These are phyloP conservation scores for Chrysocyon brachyurus DNA, from an alignment of 2,797 vertebrate genomes.

Conservation along the genomic window DNA sequence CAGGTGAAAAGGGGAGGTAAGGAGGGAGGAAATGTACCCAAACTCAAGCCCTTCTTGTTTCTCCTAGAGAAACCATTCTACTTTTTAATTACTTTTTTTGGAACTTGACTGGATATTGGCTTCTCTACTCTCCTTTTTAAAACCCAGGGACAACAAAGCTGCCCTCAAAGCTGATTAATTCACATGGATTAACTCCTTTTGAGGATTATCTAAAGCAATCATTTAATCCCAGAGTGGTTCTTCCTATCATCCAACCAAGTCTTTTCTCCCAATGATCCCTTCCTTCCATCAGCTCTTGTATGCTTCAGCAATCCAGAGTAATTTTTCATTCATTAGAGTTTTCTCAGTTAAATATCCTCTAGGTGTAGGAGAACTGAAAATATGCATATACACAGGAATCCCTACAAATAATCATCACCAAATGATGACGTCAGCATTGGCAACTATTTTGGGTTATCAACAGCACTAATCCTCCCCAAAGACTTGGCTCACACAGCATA, in stretches of 20 bases:
- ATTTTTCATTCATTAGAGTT: background rate
- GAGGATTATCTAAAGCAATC: slow-evolving; percentile 9
- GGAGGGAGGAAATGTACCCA: background rate
- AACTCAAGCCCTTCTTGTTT: background rate
- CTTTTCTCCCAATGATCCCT: background rate
- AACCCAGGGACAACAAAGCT: background rate
- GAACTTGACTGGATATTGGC: background rate
- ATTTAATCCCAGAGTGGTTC: background rate
- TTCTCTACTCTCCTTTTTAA: background rate
- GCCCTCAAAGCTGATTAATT: background rate
- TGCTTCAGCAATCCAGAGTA: background rate
- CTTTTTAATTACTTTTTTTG: background rate
- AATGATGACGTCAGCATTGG: background rate
- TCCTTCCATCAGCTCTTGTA: background rate
- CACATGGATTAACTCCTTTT: background rate
- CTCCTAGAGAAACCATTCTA: background rate
- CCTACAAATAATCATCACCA: background rate
- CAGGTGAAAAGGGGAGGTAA: background rate
- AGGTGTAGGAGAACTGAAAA: background rate
- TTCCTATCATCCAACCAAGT: background rate
- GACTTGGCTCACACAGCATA: background rate
- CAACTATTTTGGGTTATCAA: background rate
- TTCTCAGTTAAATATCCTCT: background rate
- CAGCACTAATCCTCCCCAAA: background rate
- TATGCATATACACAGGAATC: background rate